Base-by-base conservation (phyloP, 2,797 vertebrate genomes). In the Centropyge bicolor region DNA sequence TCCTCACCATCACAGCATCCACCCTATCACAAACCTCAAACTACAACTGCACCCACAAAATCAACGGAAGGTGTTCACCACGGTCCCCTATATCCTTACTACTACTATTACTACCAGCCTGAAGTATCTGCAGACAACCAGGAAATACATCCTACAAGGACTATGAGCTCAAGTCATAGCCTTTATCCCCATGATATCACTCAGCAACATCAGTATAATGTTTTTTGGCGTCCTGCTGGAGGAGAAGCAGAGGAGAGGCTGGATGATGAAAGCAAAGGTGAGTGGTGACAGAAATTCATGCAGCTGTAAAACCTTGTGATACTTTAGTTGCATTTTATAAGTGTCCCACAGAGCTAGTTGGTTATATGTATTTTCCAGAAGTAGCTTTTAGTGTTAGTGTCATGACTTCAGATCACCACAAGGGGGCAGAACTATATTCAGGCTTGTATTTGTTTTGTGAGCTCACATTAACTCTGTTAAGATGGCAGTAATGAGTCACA, bases 221-320 rank as follows among this genome's bases (percentile, higher is more conserved):
- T 19, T 0, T 12, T 38, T 24, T 48, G 13, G 35, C 38, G 20
- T 36, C 63, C 31, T 31, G 41, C 22, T 49, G 75, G 10, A 41
- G 55, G 74, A 11, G 45, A 74, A 19, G 57, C 11, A 0, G 79
- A 67, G 19, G 63, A 69, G 13, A 40, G 43, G 22, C 66, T 14
- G 24, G 61, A 43, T 48, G 9, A 60, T 59, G 59, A 80, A 70
- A 69, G 61, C 43, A 61, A 8, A 82, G 89, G 91, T 89, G 80
- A 64, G 41, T n/a, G 0, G 10, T 55, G 56, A 66, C 1, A 5
- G 17, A 55, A 57, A 49, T 38, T 43, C 20, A 11, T 19, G 24
- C 45, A 70, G 40, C 6, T 54, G 6, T 46, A n/a, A 51, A 60
- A 36, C 36, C 17, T 57, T 51, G 13, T 41, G 64, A 14, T 2